Base-by-base conservation (phyloP, 2,797 vertebrate species). In the Mareca strepera region DNA sequence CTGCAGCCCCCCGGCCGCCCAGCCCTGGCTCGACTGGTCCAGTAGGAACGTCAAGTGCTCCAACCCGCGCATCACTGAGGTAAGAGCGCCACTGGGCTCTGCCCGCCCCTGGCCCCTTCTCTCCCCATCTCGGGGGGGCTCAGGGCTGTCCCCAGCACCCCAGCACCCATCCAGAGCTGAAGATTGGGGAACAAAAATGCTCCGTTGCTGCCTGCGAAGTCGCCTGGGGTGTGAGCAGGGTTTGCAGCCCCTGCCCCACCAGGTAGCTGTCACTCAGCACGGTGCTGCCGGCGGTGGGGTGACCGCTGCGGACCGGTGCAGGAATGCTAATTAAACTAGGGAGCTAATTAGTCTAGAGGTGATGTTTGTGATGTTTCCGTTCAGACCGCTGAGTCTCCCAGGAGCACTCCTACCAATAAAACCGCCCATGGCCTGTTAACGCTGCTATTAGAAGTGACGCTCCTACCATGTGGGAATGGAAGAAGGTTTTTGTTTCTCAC, bases 41-140 rank as follows among this genome's bases (percentile, higher is more conserved):
- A 98, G 98, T 93, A 98, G 97, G 92, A 99, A 99, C 18, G 99
- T 99, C 92, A 99, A 99, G 97, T 99, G 99, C 95, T 99, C 99
- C 98, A 99, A 99, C 97, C 99, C 99, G 6, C 99, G 99, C 91
- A 99, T 99, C 97, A 99, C 99, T 0, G 99, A 99, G 99, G 99
- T 99, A 96, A 98, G 98, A 59, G 29, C 7, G 8, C 5, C 10
- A 23, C 7, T 13, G n/a, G 22, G n/a, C 15, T 3, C 23, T 14
- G 31, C 4, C n/a, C 18, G 0, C 2, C 60, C 10, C 39, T 2
- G 0, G 9, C 58, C 63, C 50, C 8, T 68, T 20, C 29, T 20
- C 25, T 22, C 26, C 26, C 25, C 7, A 0, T 11, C 18, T 21
- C 9, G 1, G 6, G 23, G 1, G 23, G 55, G 1, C 33, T 50